Evolutionary conservation across 92 coral and sea anemone species (phyloP), one percentile per base, ranked within the genome.

Genomic region (Zoanthus sociatus): DNA sequence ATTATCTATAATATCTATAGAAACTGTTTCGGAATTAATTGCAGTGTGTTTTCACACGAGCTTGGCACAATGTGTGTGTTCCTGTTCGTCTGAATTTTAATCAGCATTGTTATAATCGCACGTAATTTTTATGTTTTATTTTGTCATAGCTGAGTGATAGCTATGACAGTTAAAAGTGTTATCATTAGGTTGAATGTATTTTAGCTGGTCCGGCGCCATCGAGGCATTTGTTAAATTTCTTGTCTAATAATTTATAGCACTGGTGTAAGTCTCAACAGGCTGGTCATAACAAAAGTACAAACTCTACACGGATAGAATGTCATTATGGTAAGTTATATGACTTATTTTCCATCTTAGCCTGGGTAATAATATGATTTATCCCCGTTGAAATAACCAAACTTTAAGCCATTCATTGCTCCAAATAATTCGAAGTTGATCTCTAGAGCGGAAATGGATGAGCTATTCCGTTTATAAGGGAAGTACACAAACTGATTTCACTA

Each of bases 11-110:
- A 2, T 37, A 4, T 37, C 3, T 37, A 37, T 4, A 37, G 42
- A 37, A 37, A 37, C 42, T 37, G 42, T 37, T 37, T 37, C 4
- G 42, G 42, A 37, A 37, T 37, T 37, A 37, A 37, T 37, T 37
- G 42, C 42, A 4, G 4, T 37, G 42, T 37, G 42, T 37, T 37
- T 37, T 2, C 2, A 37, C 42, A 2, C 42, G 42, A 37, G 42
- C 42, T 2, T 37, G 42, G 42, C 42, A 37, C 3, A 37, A 37
- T 37, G 42, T 37, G 42, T 37, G 42, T 37, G n/a, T 79, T 63
- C 73, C 84, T 79, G 63, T 63, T 50, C 68, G 17, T 47, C 63
- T 66, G 85, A 81, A 81, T 81, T 81, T 60, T 81, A 64, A 81
- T 81, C 66, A 44, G 26, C 75, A 81, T 81, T 81, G 85, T 81